These are phyloP conservation scores for Pelobates cultripes DNA, from an alignment of 2,797 vertebrate genomes.

Conservation along the genomic window DNA sequence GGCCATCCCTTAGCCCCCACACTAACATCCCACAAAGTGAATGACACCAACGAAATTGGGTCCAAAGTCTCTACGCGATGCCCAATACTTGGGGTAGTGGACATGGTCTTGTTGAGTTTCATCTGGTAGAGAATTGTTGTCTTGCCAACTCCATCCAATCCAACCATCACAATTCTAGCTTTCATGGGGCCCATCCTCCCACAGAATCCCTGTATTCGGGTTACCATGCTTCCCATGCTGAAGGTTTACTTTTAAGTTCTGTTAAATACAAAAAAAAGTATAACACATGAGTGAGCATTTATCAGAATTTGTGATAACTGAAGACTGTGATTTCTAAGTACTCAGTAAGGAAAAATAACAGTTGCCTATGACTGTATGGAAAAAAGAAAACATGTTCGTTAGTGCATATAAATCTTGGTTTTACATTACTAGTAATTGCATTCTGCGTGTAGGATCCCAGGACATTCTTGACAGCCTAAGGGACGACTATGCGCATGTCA, in stretches of 20 bases:
- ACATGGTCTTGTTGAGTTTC: slow-evolving; percentile 13
- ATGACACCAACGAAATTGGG: neutral
- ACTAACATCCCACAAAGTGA: slow-evolving; percentile 13
- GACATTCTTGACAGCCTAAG: too few species aligned
- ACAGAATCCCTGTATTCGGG: slow-evolving; percentile 24
- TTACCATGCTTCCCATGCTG: slow-evolving; percentile 24
- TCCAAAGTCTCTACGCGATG: slow-evolving; percentile 16
- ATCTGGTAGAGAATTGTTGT: slow-evolving; percentile 34
- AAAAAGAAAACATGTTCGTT: too few species aligned
- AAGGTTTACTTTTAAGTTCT: neutral
- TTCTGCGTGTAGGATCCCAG: too few species aligned
- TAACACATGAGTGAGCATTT: neutral
- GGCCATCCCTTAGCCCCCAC: slow-evolving; percentile 2
- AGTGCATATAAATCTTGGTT: too few species aligned
- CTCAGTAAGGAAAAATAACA: too few species aligned
- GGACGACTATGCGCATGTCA: too few species aligned
- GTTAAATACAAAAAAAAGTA: neutral
- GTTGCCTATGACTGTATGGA: too few species aligned
- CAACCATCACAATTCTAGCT: slow-evolving; percentile 5
- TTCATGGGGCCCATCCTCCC: neutral
- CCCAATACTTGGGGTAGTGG: neutral
- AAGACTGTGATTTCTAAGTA: too few species aligned
- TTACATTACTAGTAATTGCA: too few species aligned
- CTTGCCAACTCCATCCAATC: slow-evolving; percentile 29
- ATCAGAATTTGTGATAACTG: neutral